Percentiles rank a stretch among this genome's conserved stretches.
phyloP scores from a whole-genome alignment of 2,113 vertebrate species.

The Pteropus alecto region DNA sequence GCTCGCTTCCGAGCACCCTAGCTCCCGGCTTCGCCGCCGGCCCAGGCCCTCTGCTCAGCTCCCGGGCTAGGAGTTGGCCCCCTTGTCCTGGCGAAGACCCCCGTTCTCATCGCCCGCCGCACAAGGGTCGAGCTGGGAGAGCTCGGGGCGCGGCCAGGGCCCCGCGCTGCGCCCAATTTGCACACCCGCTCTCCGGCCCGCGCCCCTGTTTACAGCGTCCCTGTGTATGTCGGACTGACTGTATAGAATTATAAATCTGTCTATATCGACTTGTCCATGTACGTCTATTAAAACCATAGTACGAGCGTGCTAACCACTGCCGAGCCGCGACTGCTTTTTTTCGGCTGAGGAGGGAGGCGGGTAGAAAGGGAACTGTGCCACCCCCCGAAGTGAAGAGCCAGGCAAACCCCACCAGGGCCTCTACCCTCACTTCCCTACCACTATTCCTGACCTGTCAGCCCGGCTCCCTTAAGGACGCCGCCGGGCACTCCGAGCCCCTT shows the following conservation, averaged over 20 bases:
- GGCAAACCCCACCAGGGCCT: neutral
- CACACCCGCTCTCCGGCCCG: slow-evolving; percentile 75
- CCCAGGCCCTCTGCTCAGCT: slow-evolving; percentile 1
- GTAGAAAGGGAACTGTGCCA: neutral
- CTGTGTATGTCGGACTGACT: slow-evolving; percentile 78
- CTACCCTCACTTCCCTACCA: neutral
- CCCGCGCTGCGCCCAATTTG: slow-evolving; percentile 69
- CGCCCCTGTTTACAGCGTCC: slow-evolving; percentile 75
- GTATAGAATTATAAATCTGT: slow-evolving; percentile 81
- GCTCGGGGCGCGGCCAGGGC: slow-evolving; percentile 54
- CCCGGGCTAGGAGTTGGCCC: neutral
- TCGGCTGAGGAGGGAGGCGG: slow-evolving; percentile 12
- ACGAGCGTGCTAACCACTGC: slow-evolving; percentile 72
- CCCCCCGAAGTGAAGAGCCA: neutral
- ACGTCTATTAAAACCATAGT: slow-evolving; percentile 79
- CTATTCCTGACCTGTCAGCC: neutral
- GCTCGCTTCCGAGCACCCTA: neutral
- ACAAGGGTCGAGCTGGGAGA: slow-evolving; percentile 62
- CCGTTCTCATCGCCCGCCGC: neutral
- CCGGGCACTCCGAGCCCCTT: too few species aligned
- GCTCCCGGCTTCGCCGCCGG: neutral
- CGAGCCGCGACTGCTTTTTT: slow-evolving; percentile 66
- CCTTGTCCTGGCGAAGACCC: neutral
- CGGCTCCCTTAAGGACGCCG: neutral
- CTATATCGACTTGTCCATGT: slow-evolving; percentile 80